Base-by-base conservation (phyloP, 2,113 vertebrate genomes). In the Lampris incognitus region DNA sequence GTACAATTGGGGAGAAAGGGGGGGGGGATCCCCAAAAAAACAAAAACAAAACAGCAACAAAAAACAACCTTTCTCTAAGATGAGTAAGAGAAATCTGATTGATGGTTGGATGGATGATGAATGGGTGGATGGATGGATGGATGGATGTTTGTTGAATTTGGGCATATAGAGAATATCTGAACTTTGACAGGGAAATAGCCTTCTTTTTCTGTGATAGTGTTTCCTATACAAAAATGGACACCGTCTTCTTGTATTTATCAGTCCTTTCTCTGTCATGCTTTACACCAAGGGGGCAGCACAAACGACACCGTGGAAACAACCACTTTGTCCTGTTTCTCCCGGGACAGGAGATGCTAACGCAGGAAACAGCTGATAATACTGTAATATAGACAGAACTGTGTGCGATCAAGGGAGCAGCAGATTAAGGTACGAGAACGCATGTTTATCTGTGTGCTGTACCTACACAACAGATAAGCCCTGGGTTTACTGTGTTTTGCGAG, bases 221-320 rank as follows among this genome's bases (percentile, higher is more conserved):
- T 24, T 24, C 24, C 24, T 24, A 24, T 24, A 24, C 24, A 24
- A 24, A 24, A 24, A 24, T 24, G 24, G 24, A 76, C 44, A 1
- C 9, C 9, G 50, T 42, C 76, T 6, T 38, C 42, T n/a, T 44
- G 38, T 13, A 73, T 76, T 48, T 40, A 52, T 73, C n/a, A 60
- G 60, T 87, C 77, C 36, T 70, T 76, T 75, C 5, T 24, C 44
- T 61, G 24, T 50, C 57, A 67, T 49, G 24, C 24, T 57, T 54
- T 59, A 85, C 77, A 67, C 71, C 80, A 70, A 63, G 52, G 55
- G 75, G 54, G 63, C 76, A 60, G 84, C 54, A 38, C 70, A 74
- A 71, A 75, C 62, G 46, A 52, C 51, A 49, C 68, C 56, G 48
- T 63, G 69, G 57, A 64, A 80, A 9, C 57, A 74, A 72, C 54